Base-by-base conservation (phyloP, 2,797 vertebrate genomes). In the Urocyon cinereoargenteus region DNA sequence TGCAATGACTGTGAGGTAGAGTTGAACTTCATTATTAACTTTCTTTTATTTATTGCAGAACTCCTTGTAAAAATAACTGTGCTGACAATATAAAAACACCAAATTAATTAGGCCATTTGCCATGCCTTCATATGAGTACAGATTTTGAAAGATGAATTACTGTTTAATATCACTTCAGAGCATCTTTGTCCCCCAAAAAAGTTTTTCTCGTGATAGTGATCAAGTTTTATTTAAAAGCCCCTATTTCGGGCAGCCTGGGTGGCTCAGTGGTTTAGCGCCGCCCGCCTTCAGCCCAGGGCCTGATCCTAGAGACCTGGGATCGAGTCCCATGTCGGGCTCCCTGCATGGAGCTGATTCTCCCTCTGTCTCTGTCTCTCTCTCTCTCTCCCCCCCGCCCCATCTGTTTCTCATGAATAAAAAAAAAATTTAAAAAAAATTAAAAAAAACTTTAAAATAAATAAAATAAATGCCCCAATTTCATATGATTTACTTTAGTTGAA, bases 1-100 rank as follows among this genome's bases (percentile, higher is more conserved):
- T 70, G 15, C 3, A 8, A 6, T 15, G 66, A 21, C 34, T 0
- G 0, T 59, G 22, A 34, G 4, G 1, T 14, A 24, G 1, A 77
- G 15, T 13, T 55, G 36, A 70, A 57, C 11, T 77, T 70, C 81
- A 86, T 51, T 59, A 31, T 1, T 64, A 22, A 15, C 9, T 9
- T 59, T 6, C 16, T 64, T 73, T 26, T 40, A 72, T 57, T 70
- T 16, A 11, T 19, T 22, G 28, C 10, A 77, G 5, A 86, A 22
- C 0, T 61, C 40, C 28, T 18, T 4, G 1, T 86, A 28, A 36
- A 40, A 82, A 78, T n/a, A 31, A 6, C 26, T 36, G 82, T 45
- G 40, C 3, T 34, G 40, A 55, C 18, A 34, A 19, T 12, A 59
- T 53, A 84, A 45, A 7, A n/a, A 14, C 16, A 62, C 0, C 12